A percentile compares a stretch with the other conserved stretches of the same genome.
phyloP scores from a whole-genome alignment of 2,888 invertebrate species.

The Osmoderma eremita region DNA sequence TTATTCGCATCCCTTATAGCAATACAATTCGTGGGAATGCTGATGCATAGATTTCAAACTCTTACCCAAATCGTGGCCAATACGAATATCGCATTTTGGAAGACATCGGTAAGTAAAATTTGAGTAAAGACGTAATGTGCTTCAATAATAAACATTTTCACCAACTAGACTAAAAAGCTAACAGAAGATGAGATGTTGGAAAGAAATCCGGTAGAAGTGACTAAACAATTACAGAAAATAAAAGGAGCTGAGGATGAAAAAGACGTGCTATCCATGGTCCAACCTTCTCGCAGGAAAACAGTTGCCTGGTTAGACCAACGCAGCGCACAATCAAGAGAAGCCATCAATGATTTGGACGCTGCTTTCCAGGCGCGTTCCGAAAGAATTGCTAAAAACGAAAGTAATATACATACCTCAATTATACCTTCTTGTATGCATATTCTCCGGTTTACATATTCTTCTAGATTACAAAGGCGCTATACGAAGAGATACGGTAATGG shows the following conservation, averaged over 20 bases:
- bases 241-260: constrained; percentile 84
- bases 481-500: constrained; percentile 48
- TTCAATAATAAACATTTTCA: background rate
- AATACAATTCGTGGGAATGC: constrained; percentile 79
- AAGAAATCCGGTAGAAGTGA: constrained; percentile 91
- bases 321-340: constrained; percentile 45
- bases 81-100: constrained; percentile 59
- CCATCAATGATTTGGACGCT: constrained; percentile 53
- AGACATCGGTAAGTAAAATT: constrained; percentile 23
- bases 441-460: background rate
- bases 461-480: constrained; percentile 45
- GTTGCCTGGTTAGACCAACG: constrained; percentile 74
- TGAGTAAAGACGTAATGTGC: background rate
- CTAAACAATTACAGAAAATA: constrained; percentile 83
- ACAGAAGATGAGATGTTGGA: constrained; percentile 85
- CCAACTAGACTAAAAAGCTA: constrained; percentile 70
- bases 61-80: constrained; percentile 79
- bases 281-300: constrained; percentile 78
- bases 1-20: constrained; percentile 76
- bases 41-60: constrained; percentile 80
- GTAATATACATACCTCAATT: constrained; percentile 24
- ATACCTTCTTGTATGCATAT: background rate
- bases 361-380: constrained; percentile 53
- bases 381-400: constrained; percentile 37
- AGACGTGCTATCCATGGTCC: constrained; percentile 76